Evolutionary conservation across 1,140 invertebrate genomes (phyloP).

Genomic region (Drosophila neocordata): DNA sequence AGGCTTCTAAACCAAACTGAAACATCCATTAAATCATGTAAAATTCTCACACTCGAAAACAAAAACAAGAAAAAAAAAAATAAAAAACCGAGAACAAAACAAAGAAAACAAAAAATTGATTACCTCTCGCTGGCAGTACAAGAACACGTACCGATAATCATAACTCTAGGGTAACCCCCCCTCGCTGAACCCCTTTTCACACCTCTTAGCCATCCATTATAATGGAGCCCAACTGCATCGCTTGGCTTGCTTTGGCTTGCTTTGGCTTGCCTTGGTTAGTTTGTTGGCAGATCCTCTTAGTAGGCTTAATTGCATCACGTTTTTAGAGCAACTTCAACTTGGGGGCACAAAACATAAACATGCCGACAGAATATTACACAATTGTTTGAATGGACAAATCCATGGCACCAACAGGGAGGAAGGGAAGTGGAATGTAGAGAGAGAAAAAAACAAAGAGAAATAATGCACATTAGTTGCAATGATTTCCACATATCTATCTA

Average conservation of each 20-base stretch:
- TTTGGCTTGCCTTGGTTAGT: slow-evolving; percentile 5
- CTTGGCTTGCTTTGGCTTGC: background rate
- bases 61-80: slow-evolving; percentile 8
- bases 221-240: slow-evolving; percentile 6
- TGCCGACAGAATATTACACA: slow-evolving; percentile 58
- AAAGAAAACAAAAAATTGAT: slow-evolving; percentile 52
- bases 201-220: slow-evolving; percentile 24
- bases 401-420: background rate
- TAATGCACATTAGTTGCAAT: slow-evolving; percentile 51
- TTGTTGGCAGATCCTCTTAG: slow-evolving; percentile 14
- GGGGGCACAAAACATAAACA: slow-evolving; percentile 31
- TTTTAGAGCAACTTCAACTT: slow-evolving; percentile 48
- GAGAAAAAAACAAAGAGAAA: slow-evolving; percentile 8
- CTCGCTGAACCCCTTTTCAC: slow-evolving; percentile 31
- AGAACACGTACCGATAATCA: slow-evolving; percentile 60
- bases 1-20: slow-evolving; percentile 9
- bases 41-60: slow-evolving; percentile 54
- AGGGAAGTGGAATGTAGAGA: background rate
- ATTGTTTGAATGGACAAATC: slow-evolving; percentile 34
- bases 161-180: slow-evolving; percentile 29
- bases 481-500: slow-evolving; percentile 33
- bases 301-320: slow-evolving; percentile 59
- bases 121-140: slow-evolving; percentile 30
- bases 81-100: slow-evolving; percentile 13
- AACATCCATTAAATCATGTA: slow-evolving; percentile 25